Conservation (phyloP, 2,888 invertebrate genomes). For the Prenolepis imparis region DNA sequence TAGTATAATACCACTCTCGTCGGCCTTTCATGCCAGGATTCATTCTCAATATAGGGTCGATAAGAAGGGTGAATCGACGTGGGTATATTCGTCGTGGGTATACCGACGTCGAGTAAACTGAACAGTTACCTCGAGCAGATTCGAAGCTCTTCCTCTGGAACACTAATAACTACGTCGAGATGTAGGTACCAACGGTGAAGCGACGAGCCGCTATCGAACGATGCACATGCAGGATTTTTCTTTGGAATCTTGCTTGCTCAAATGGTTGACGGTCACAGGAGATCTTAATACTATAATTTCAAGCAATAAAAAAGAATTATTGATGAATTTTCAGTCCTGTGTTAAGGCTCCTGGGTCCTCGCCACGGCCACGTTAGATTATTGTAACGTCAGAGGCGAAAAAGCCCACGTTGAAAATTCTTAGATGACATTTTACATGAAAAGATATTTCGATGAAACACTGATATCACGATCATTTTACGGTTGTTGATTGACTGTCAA, state of each 20-base stretch:
- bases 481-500: too few relatives aligned
- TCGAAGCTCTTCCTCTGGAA: background rate
- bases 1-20: constrained; percentile 50
- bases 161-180: background rate
- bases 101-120: constrained; percentile 32
- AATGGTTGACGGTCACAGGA: background rate
- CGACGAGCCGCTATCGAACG: constrained; percentile 15
- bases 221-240: constrained; percentile 1
- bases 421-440: too few relatives aligned
- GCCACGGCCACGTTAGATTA: too few relatives aligned
- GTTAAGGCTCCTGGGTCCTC: too few relatives aligned
- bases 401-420: too few relatives aligned
- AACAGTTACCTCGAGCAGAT: constrained; percentile 19
- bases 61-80: constrained; percentile 23
- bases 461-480: too few relatives aligned
- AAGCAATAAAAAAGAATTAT: background rate
- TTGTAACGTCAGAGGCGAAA: too few relatives aligned
- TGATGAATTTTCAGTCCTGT: background rate
- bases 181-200: background rate
- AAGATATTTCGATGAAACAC: too few relatives aligned
- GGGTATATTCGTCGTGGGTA: background rate
- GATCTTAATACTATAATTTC: background rate
- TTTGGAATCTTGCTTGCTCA: background rate
- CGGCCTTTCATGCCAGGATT: constrained; percentile 43
- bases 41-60: constrained; percentile 21